A percentile compares a stretch with the other conserved stretches of the same genome.
phyloP scores from a whole-genome alignment of 2,888 invertebrate species.

The Cephus rjabovi region DNA sequence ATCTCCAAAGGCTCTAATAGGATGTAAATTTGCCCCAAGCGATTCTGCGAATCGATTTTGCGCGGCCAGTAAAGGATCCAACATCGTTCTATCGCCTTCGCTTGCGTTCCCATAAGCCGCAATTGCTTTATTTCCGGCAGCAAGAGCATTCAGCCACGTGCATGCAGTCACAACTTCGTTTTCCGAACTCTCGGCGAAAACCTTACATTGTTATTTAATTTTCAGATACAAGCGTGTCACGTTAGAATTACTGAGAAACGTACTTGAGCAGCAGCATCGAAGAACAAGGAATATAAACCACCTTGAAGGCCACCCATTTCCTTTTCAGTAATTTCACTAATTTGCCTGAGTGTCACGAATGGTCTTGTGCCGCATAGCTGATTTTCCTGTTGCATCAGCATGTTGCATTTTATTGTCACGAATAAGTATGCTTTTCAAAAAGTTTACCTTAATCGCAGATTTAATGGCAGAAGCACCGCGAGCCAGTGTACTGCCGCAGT shows the following conservation, averaged over 20 bases:
- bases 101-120: slow-evolving; percentile 75
- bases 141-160: slow-evolving; percentile 71
- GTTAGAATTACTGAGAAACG: slow-evolving; percentile 3
- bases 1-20: slow-evolving; percentile 57
- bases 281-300: slow-evolving; percentile 79
- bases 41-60: slow-evolving; percentile 43
- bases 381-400: slow-evolving; percentile 25
- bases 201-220: slow-evolving; percentile 25
- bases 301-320: slow-evolving; percentile 81
- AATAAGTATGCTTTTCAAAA: not conserved
- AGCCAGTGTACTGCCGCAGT: slow-evolving; percentile 78
- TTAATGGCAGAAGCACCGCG: slow-evolving; percentile 56
- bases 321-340: slow-evolving; percentile 73
- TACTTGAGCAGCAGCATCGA: slow-evolving; percentile 73
- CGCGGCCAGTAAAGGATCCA: slow-evolving; percentile 64
- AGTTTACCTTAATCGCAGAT: slow-evolving; percentile 37
- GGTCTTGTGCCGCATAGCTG: slow-evolving; percentile 31
- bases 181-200: slow-evolving; percentile 26
- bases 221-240: not conserved
- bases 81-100: slow-evolving; percentile 79
- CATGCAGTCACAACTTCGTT: slow-evolving; percentile 26
- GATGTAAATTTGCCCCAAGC: slow-evolving; percentile 33
- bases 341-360: slow-evolving; percentile 35
- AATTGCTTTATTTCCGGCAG: slow-evolving; percentile 70
- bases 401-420: not conserved